A percentile compares a stretch with the other conserved stretches of the same genome.
Conservation (phyloP, 1,140 invertebrate genomes). For the Tetraneura akinire region DNA sequence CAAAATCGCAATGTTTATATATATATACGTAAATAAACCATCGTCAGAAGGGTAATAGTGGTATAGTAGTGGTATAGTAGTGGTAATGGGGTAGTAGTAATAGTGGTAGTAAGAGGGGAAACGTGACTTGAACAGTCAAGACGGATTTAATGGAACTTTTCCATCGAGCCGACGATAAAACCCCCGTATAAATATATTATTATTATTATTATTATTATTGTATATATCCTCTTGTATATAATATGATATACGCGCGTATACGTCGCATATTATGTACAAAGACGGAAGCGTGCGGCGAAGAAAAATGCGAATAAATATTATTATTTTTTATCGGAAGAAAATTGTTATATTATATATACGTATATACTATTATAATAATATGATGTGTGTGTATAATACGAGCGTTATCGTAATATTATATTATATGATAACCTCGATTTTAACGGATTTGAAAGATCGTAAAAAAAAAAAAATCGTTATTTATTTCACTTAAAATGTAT, state of each 20-base stretch:
- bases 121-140: constrained; percentile 46
- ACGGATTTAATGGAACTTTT: constrained; percentile 47
- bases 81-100: too few species aligned
- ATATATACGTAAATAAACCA: too few species aligned
- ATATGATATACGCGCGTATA: too few species aligned
- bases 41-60: too few species aligned
- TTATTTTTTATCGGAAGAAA: constrained; percentile 14
- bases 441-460: too few species aligned
- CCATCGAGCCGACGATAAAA: constrained; percentile 33
- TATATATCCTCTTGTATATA: neutral
- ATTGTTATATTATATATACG: neutral
- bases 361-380: neutral
- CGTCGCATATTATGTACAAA: too few species aligned
- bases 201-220: too few species aligned
- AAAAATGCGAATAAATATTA: constrained; percentile 10
- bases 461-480: too few species aligned
- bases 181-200: neutral
- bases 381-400: neutral
- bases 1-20: constrained; percentile 26
- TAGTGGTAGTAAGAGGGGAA: neutral
- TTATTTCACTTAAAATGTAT: too few species aligned
- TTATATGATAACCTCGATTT: too few species aligned
- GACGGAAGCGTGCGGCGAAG: neutral
- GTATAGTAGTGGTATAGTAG: neutral
- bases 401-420: too few species aligned